Base-by-base conservation (phyloP, 2,113 vertebrate species). In the Lepisosteus osseus region DNA sequence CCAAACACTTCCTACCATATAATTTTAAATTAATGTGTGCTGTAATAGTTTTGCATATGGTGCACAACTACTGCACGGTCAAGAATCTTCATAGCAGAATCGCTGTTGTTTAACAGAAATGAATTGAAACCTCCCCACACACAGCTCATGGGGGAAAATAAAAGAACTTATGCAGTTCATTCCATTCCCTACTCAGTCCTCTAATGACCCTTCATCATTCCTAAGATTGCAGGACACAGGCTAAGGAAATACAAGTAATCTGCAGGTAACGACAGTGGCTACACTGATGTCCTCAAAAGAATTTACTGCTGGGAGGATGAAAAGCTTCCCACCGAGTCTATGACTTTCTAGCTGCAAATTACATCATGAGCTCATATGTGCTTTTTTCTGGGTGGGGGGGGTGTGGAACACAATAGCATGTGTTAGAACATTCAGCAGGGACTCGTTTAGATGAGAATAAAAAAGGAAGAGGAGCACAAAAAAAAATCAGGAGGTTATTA, bases 261-360 rank as follows among this genome's bases (percentile, higher is more conserved):
- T 91, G 89, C 90, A 92, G 91, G 92, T 93, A 94, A 94, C 91
- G 92, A 90, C 88, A 92, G 92, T 88, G 85, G 93, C 91, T 92
- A 91, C 89, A 93, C 92, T 92, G 89, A 93, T 93, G 94, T 95
- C 89, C 93, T 95, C 93, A 87, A 93, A 87, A 93, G 90, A 94
- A 93, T 92, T 91, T 93, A 94, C 95, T 93, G 93, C 96, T 97
- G 95, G 88, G 95, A 96, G 92, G 95, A 97, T 97, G 96, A 98
- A 97, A 96, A 95, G 94, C 91, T 91, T 94, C 96, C 95, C 91
- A 94, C 95, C 93, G 95, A 92, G 95, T 88, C 89, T 86, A 91
- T 88, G 93, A 94, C 94, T 95, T 94, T 93, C 91, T 82, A 84
- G 91, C 91, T 90, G 92, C 92, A 93, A 93, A 95, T 93, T 93